phyloP scores from a whole-genome alignment of 2,113 vertebrate species.

The Numida meleagris region DNA sequence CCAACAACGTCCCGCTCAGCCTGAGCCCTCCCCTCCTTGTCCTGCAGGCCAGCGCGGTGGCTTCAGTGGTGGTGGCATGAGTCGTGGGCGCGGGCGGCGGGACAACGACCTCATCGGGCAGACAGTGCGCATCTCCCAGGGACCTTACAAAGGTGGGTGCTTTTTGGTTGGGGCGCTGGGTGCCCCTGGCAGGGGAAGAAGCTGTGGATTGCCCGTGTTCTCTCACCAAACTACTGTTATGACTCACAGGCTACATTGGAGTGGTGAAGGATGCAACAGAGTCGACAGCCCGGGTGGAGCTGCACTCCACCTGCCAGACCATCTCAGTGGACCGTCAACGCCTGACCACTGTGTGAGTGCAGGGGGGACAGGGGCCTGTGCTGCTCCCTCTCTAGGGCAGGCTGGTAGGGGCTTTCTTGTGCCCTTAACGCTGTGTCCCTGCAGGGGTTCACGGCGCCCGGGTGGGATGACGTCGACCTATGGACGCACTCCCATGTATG shows the following conservation, averaged over 20 bases:
- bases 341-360: conserved; percentile 85
- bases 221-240: accelerated
- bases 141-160: conserved; percentile 91
- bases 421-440: not conserved
- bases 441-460: conserved; percentile 84
- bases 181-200: not conserved
- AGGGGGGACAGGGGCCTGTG: not conserved
- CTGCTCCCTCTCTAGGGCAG: not conserved
- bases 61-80: conserved; percentile 81
- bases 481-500: conserved; percentile 90
- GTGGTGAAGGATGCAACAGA: conserved; percentile 96
- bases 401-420: too few species aligned
- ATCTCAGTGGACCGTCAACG: conserved; percentile 95
- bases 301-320: conserved; percentile 96
- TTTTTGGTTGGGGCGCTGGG: accelerated
- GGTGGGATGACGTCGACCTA: conserved; percentile 87
- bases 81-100: conserved; percentile 88
- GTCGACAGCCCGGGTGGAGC: conserved; percentile 90
- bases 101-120: conserved; percentile 96
- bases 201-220: accelerated
- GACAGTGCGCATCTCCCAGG: conserved; percentile 94
- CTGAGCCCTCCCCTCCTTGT: not conserved
- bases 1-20: not conserved
- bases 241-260: conserved; percentile 86
- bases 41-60: conserved; percentile 80